Evolutionary conservation across 1,140 invertebrate genomes (phyloP).

Genomic region (Atta colombica): DNA sequence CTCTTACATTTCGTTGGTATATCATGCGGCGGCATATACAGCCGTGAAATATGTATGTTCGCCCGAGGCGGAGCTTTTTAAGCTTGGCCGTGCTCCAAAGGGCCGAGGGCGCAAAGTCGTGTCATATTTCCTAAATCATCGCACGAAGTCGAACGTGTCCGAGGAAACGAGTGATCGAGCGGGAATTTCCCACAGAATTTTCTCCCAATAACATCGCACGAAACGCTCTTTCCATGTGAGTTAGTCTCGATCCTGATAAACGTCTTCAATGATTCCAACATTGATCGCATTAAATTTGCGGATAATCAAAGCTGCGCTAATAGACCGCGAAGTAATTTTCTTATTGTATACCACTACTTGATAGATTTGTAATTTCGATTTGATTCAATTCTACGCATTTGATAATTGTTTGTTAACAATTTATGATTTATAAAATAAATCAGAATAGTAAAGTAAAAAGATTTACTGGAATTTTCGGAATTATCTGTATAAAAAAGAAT

Average conservation of each 20-base stretch:
- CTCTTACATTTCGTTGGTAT: conserved; percentile 37
- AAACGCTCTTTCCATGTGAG: conserved; percentile 1
- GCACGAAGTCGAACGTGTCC: conserved; percentile 54
- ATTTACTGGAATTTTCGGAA: background rate
- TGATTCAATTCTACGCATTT: conserved; percentile 8
- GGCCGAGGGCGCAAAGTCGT: conserved; percentile 61
- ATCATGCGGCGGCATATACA: conserved; percentile 49
- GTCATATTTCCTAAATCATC: conserved; percentile 68
- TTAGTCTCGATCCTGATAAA: conserved; percentile 47
- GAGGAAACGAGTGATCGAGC: conserved; percentile 57
- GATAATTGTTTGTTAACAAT: background rate
- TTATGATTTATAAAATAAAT: conserved; percentile 14
- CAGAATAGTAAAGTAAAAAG: background rate
- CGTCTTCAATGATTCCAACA: conserved; percentile 14
- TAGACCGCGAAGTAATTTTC: conserved; percentile 32
- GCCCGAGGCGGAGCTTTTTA: conserved; percentile 52
- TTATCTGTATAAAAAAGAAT: background rate
- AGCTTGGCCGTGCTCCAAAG: conserved; percentile 66
- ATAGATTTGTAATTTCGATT: conserved; percentile 16
- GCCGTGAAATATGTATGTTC: conserved; percentile 66
- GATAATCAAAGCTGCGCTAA: conserved; percentile 33
- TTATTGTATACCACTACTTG: conserved; percentile 12
- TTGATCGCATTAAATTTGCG: conserved; percentile 46
- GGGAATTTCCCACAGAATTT: conserved; percentile 47
- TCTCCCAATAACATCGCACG: background rate